Evolutionary conservation across 2,113 vertebrate genomes (phyloP), one percentile per base, ranked within the genome.

Genomic region (Megalops atlanticus): DNA sequence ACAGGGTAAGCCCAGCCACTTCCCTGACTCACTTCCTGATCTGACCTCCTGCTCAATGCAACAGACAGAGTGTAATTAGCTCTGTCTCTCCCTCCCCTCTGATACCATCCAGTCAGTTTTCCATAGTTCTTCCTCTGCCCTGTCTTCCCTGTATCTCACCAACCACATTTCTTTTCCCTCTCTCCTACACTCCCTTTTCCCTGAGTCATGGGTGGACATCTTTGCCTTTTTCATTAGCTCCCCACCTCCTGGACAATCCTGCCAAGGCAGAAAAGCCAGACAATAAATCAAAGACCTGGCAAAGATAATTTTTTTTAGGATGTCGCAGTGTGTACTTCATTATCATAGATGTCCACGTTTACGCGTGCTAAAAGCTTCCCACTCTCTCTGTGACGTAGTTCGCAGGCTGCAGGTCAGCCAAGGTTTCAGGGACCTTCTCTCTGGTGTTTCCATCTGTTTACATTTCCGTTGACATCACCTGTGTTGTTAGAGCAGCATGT

Each of bases 1-100:
- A 99, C 91, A 96, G 96, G 93, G 98, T 99, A 93, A 90, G 94
- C 87, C 14, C 15, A n/a, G 15, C 31, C 39, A n/a, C 2, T 79
- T 14, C 33, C 43, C 45, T 16, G 40, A n/a, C n/a, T n/a, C n/a
- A n/a, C n/a, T n/a, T n/a, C n/a, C n/a, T n/a, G n/a, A n/a, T n/a
- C n/a, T n/a, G n/a, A n/a, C n/a, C n/a, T n/a, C n/a, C n/a, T n/a
- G n/a, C n/a, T n/a, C n/a, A n/a, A n/a, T n/a, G n/a, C n/a, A n/a
- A n/a, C n/a, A n/a, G n/a, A n/a, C n/a, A n/a, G n/a, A n/a, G n/a
- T n/a, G n/a, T n/a, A n/a, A n/a, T n/a, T n/a, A n/a, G n/a, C n/a
- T n/a, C n/a, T n/a, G n/a, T n/a, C n/a, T n/a, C n/a, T n/a, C n/a
- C n/a, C n/a, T n/a, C n/a, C n/a, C n/a, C n/a, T n/a, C n/a, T n/a